Percentiles rank a stretch among this genome's conserved stretches.
These are phyloP conservation scores for Myocastor coypus DNA, from an alignment of 2,113 vertebrate species.

Conservation along the genomic window DNA sequence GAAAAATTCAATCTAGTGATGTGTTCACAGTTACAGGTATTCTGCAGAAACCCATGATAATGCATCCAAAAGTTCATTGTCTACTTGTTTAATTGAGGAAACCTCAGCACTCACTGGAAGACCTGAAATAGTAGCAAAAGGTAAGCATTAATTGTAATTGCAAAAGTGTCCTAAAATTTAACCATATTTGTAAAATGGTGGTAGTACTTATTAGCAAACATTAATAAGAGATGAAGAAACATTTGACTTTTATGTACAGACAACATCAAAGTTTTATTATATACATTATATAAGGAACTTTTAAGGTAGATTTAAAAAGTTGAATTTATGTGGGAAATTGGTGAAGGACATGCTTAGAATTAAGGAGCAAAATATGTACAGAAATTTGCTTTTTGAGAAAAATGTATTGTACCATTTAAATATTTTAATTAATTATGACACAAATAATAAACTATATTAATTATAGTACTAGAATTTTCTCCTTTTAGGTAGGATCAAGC, in stretches of 20 bases:
- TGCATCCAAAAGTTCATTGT: slow-evolving; percentile 70
- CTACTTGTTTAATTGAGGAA: slow-evolving; percentile 74
- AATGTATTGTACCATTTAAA: not conserved
- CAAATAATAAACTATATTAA: too few species aligned
- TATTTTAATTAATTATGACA: not conserved
- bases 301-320: too few species aligned
- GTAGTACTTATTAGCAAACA: too few species aligned
- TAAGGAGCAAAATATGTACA: not conserved
- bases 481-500: too few species aligned
- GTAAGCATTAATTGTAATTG: slow-evolving; percentile 72
- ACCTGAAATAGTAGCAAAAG: slow-evolving; percentile 36
- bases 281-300: too few species aligned
- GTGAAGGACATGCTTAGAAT: too few species aligned
- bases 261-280: too few species aligned
- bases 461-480: too few species aligned
- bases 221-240: too few species aligned
- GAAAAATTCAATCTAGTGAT: not conserved
- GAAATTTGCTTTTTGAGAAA: not conserved
- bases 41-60: slow-evolving; percentile 55
- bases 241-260: too few species aligned
- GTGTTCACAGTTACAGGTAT: slow-evolving; percentile 86
- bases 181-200: too few species aligned
- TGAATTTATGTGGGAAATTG: too few species aligned
- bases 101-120: slow-evolving; percentile 42
- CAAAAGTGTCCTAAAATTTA: not conserved